Conservation (phyloP, 1,140 invertebrate genomes). For the Drosophila subpulchrella region DNA sequence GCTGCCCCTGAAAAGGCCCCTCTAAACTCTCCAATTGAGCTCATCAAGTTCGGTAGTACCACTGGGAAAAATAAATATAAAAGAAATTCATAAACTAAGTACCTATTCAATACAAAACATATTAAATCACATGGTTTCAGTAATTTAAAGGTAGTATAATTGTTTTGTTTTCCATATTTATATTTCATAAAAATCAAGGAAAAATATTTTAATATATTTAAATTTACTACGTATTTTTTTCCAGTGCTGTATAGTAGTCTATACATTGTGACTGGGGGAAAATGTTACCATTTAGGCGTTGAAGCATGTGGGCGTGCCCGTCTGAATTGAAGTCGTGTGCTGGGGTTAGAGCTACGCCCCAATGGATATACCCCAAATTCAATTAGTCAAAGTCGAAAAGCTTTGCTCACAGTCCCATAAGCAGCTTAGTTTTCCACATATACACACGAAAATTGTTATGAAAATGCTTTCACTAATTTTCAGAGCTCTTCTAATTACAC, state of each 20-base stretch:
- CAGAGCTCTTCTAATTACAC: slow-evolving; percentile 57
- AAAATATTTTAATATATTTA: too few relatives aligned
- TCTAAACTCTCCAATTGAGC: slow-evolving; percentile 14
- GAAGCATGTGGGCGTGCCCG: slow-evolving; percentile 60
- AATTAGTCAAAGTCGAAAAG: slow-evolving; percentile 61
- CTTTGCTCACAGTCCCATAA: slow-evolving; percentile 45
- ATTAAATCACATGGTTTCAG: too few relatives aligned
- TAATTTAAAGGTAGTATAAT: too few relatives aligned
- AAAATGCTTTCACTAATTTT: slow-evolving; percentile 79
- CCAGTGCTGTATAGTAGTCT: slow-evolving; percentile 1
- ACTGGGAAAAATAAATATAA: too few relatives aligned
- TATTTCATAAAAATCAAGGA: too few relatives aligned
- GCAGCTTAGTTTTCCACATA: slow-evolving; percentile 45
- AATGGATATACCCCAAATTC: slow-evolving; percentile 66
- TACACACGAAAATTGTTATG: slow-evolving; percentile 59
- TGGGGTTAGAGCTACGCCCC: slow-evolving; percentile 52
- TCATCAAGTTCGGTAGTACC: slow-evolving; percentile 55
- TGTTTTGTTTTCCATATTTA: too few relatives aligned
- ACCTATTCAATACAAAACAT: too few relatives aligned
- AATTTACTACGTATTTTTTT: too few relatives aligned
- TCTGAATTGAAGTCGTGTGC: slow-evolving; percentile 50
- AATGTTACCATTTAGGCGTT: slow-evolving; percentile 41
- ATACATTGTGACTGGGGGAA: slow-evolving; percentile 32
- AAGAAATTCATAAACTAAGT: too few relatives aligned
- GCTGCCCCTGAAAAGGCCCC: slow-evolving; percentile 20